Evolutionary conservation across 1,140 invertebrate species (phyloP), one percentile per base, ranked within the genome.

Genomic region (Lordiphosa stackelbergi): DNA sequence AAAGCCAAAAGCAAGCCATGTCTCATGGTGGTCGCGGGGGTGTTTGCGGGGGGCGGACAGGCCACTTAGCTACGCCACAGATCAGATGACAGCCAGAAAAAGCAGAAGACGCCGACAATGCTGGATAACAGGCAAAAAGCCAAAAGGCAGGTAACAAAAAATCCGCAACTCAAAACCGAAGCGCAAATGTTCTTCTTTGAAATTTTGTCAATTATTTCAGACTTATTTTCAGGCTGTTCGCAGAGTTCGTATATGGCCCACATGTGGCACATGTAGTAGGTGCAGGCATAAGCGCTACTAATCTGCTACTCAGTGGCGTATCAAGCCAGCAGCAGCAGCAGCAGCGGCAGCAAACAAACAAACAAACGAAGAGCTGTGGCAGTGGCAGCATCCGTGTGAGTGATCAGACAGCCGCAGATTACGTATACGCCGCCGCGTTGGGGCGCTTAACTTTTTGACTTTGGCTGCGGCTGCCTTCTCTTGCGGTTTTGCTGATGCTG

Each of bases 231-330:
- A 6, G 5, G 4, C 22, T 5, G 1, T 4, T 4, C 5, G 5
- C 2, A 2, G 5, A 24, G 5, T 31, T 31, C 28, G 28, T 3
- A 31, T 8, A 31, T 31, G 2, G 7, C 28, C 28, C 28, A 24
- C 22, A 24, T 24, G 22, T 24, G 22, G 5, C 75, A 79, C 75
- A 19, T 19, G 75, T 79, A 79, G 75, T 79, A 81, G 75, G 75
- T 79, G 75, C 75, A 79, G 81, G 75, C 75, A 81, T 81, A 79
- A 79, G 75, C 75, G 75, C 75, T 79, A 81, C 71, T 79, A 79
- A 81, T 79, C 75, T 79, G 75, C 75, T 79, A 81, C 75, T 79
- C 75, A 79, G 75, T 79, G 75, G 75, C 75, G 72, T 79, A 79
- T 79, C 75, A 81, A 73, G 74, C 75, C 81, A 75, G 81, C 60